Percentiles rank a stretch among this genome's conserved stretches.
Evolutionary conservation across 2,888 invertebrate genomes (phyloP).

Genomic region (Xestia xanthographa): DNA sequence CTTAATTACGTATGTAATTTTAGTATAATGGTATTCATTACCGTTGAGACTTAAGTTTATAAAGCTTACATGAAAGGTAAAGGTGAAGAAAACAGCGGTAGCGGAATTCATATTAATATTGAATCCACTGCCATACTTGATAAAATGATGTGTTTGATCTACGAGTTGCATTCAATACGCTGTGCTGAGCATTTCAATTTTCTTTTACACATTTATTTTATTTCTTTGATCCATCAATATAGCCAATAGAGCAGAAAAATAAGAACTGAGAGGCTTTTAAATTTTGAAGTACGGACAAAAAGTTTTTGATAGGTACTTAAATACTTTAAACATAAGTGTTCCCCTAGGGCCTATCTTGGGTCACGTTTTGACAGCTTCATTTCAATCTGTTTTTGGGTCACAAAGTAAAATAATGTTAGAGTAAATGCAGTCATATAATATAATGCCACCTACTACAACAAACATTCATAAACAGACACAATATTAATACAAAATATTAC

Average conservation of each 20-base stretch:
- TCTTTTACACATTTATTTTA: neutral
- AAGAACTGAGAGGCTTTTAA: conserved; percentile 22
- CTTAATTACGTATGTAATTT: conserved; percentile 57
- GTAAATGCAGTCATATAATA: neutral
- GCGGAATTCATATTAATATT: neutral
- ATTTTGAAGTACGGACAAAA: conserved; percentile 14
- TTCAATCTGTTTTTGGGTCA: neutral
- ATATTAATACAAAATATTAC: conserved; percentile 45
- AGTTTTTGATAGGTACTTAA: conserved; percentile 12
- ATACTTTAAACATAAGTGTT: conserved; percentile 1
- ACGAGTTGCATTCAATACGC: conserved; percentile 24
- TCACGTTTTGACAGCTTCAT: neutral
- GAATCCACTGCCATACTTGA: neutral
- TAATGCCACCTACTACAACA: neutral
- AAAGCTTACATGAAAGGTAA: conserved; percentile 27
- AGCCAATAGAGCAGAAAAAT: conserved; percentile 2
- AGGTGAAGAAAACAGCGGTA: conserved; percentile 24
- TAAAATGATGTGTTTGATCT: conserved; percentile 10
- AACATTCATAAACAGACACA: conserved; percentile 8
- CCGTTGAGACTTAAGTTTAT: conserved; percentile 38
- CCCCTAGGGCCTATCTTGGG: conserved; percentile 30
- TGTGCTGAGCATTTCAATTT: conserved; percentile 17
- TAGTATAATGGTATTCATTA: conserved; percentile 50
- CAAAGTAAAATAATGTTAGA: neutral
- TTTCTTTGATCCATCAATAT: neutral